These are phyloP conservation scores for Timandra comae DNA, from an alignment of 2,888 invertebrate genomes.

Conservation along the genomic window DNA sequence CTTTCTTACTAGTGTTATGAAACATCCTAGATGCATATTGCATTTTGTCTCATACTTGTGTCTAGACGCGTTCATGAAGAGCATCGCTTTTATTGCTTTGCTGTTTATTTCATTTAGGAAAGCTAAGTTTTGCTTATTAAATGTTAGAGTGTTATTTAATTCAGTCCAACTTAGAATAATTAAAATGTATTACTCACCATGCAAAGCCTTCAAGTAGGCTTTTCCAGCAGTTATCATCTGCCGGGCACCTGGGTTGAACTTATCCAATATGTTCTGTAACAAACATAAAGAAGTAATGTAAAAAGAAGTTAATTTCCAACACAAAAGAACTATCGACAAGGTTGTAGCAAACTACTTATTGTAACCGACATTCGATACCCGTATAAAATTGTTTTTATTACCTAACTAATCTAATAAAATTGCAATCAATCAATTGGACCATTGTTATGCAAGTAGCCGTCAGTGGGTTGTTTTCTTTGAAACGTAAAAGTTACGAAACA, in stretches of 20 bases:
- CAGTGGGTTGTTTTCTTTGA: constrained; percentile 22
- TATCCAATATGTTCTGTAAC: constrained; percentile 96
- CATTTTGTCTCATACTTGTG: constrained; percentile 17
- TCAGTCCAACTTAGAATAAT: constrained; percentile 6
- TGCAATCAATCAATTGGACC: constrained; percentile 28
- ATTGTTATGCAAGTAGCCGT: constrained; percentile 27
- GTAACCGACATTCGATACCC: constrained; percentile 6
- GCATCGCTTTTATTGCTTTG: constrained; percentile 8
- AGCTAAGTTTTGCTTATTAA: constrained; percentile 8
- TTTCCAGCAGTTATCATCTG: constrained; percentile 96
- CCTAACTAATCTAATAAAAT: constrained; percentile 18
- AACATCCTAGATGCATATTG: constrained; percentile 17
- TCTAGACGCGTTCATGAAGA: constrained; percentile 21
- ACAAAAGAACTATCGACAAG: constrained; percentile 4
- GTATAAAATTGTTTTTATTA: constrained; percentile 12
- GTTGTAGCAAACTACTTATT: constrained; percentile 4
- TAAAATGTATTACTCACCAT: constrained; percentile 81
- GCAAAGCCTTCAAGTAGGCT: constrained; percentile 94
- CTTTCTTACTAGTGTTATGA: constrained; percentile 25
- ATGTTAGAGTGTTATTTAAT: constrained; percentile 4
- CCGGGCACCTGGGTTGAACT: constrained; percentile 95
- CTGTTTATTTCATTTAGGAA: constrained; percentile 4
- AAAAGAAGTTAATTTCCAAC: constrained; percentile 6
- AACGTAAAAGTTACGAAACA: constrained; percentile 22
- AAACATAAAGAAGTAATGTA: constrained; percentile 27